phyloP scores from a whole-genome alignment of 2,888 invertebrate species.

The Drosophila meridiana region DNA sequence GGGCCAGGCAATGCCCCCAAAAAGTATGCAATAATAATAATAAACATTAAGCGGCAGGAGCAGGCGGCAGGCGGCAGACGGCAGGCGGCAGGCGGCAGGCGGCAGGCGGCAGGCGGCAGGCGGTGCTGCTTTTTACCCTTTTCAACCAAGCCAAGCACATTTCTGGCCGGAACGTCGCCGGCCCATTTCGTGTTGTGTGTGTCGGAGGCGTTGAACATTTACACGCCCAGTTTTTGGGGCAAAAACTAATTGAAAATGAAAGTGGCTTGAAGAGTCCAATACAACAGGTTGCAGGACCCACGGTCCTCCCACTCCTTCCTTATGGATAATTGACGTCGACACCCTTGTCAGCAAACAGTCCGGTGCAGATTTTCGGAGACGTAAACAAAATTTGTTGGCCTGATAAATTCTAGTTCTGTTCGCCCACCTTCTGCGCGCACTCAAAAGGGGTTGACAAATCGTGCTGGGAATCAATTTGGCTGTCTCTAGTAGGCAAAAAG shows the following conservation, averaged over 20 bases:
- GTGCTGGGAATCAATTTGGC: conserved; percentile 77
- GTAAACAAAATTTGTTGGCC: conserved; percentile 63
- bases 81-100: no score
- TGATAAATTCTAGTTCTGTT: conserved; percentile 61
- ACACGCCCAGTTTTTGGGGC: conserved; percentile 73
- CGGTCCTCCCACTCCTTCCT: conserved; percentile 14
- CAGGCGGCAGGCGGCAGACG: no score
- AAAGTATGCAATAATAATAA: conserved; percentile 74
- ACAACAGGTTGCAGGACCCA: conserved; percentile 63
- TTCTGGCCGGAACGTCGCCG: conserved; percentile 25
- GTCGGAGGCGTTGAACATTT: conserved; percentile 67
- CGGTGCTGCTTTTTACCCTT: conserved; percentile 65
- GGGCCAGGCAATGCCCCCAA: conserved; percentile 41
- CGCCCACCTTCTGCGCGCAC: background rate
- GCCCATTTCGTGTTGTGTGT: conserved; percentile 55
- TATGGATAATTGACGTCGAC: conserved; percentile 73
- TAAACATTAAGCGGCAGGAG: conserved; percentile 64
- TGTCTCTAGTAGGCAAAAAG: conserved; percentile 55
- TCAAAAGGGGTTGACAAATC: conserved; percentile 74
- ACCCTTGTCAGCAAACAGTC: conserved; percentile 74
- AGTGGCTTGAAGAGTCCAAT: conserved; percentile 43
- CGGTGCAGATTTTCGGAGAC: conserved; percentile 59
- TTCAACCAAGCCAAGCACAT: conserved; percentile 50
- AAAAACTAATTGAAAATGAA: conserved; percentile 78
- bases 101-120: conserved; percentile 12